Evolutionary conservation across 2,113 vertebrate genomes (phyloP), one percentile per base, ranked within the genome.

Genomic region (Limnothrissa miodon): DNA sequence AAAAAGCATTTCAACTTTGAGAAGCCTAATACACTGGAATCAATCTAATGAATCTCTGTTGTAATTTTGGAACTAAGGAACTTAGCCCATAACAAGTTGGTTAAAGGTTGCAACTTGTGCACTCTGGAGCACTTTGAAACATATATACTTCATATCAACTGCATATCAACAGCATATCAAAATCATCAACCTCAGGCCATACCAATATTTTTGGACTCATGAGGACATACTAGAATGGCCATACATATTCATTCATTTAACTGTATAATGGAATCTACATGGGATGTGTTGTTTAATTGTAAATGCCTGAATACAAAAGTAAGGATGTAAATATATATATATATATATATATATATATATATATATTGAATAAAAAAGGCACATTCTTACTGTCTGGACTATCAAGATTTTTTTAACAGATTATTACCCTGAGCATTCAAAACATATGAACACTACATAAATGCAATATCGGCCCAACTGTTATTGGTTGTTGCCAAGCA

Each of bases 401-500:
- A 3, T 56, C 19, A 56, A 56, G 53, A 17, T 48, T 19, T 56
- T 6, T 56, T 56, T n/a, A 56, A 21, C 53, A 56, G 23, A 23
- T n/a, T 56, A n/a, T 23, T 56, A 56, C n/a, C 25, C 10, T 29
- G 25, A 62, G 25, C 25, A 11, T 62, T 62, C 59, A 29, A 29
- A 29, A 62, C 59, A 62, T 62, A 62, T 10, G 59, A 62, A 62
- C 29, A n/a, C n/a, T 29, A 29, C 29, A 29, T 62, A 62, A 62
- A 62, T 59, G n/a, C 8, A 59, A 59, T 59, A 62, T 62, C 21
- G 21, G 51, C 19, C 21, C 51, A 23, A 23, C 21, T 4, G 51
- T 56, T 23, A 56, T 56, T 59, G 74, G 78, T 79, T 86, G 85
- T 88, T 82, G 80, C 87, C 81, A 83, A 87, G 89, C 80, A 82